A percentile compares a stretch with the other conserved stretches of the same genome.
Evolutionary conservation across 2,797 vertebrate species (phyloP).

Genomic region (Micromesistius poutassou): DNA sequence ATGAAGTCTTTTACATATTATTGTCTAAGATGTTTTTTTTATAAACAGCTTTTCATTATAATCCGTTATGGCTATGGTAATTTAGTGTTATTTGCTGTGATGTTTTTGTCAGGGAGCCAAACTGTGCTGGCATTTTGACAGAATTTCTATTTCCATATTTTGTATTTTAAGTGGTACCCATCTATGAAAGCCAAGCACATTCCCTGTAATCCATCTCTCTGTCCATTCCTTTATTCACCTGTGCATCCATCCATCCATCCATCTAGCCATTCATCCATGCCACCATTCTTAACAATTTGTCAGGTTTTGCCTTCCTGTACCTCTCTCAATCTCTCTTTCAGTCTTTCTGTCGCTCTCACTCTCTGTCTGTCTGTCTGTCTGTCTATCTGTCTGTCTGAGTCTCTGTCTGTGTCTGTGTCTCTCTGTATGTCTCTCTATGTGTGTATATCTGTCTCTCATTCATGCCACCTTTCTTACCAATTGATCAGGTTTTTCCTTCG

Average conservation of each 20-base stretch:
- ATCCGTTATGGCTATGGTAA: neutral
- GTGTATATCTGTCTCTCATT: neutral
- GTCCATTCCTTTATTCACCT: neutral
- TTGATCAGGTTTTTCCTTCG: too few species aligned
- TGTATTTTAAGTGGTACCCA: neutral
- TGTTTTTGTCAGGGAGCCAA: neutral
- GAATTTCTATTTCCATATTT: neutral
- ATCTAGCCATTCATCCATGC: neutral
- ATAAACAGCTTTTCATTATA: neutral
- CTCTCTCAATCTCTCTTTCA: slow-evolving; percentile 14
- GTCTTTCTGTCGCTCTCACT: neutral
- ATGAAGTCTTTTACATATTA: neutral
- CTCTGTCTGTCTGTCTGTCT: too few species aligned
- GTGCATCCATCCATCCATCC: neutral
- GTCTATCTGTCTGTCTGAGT: too few species aligned
- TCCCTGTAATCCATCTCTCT: neutral
- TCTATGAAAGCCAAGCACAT: neutral
- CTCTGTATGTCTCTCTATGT: neutral
- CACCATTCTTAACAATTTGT: neutral
- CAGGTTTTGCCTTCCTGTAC: neutral
- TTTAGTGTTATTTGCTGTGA: neutral
- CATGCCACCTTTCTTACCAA: too few species aligned
- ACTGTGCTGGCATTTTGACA: neutral
- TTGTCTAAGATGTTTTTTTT: neutral
- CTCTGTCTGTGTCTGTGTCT: neutral